Evolutionary conservation across 2,888 invertebrate species (phyloP).

Genomic region (Leucophenga maculata): DNA sequence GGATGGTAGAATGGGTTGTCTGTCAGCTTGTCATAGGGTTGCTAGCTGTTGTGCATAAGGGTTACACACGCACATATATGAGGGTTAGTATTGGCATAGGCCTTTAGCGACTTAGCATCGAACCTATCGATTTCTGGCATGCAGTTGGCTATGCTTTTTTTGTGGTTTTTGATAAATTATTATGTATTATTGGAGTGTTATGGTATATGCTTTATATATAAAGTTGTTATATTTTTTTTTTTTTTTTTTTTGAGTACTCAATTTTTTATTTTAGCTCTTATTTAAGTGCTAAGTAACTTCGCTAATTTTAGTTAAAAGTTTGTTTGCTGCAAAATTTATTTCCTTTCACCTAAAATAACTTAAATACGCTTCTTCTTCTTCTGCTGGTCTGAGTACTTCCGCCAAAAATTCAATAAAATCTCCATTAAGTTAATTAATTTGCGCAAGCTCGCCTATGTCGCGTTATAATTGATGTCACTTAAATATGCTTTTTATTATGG

Average conservation of each 20-base stretch:
- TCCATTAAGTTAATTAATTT: conserved; percentile 64
- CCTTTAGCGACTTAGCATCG: conserved; percentile 48
- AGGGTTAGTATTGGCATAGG: conserved; percentile 22
- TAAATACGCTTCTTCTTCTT: too few relatives aligned
- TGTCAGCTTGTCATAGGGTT: conserved; percentile 43
- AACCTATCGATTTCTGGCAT: conserved; percentile 54
- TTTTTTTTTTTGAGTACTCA: conserved; percentile 1
- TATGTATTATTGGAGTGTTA: not conserved
- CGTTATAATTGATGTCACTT: conserved; percentile 55
- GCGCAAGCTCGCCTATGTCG: not conserved
- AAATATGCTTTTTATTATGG: conserved; percentile 42
- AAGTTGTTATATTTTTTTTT: not conserved
- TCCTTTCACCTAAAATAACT: too few relatives aligned
- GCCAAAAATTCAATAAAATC: conserved; percentile 53
- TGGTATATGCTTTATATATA: too few relatives aligned
- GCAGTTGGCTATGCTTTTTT: conserved; percentile 8
- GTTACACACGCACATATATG: conserved; percentile 46
- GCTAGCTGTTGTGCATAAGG: conserved; percentile 51
- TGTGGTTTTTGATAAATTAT: not conserved
- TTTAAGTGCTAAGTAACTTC: too few relatives aligned
- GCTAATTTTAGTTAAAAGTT: too few relatives aligned
- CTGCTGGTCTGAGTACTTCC: too few relatives aligned
- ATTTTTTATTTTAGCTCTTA: not conserved
- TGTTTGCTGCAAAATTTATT: not conserved
- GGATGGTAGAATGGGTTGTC: conserved; percentile 36